Percentiles rank a stretch among this genome's conserved stretches.
phyloP scores from a whole-genome alignment of 2,113 vertebrate species.

The Zosterops japonicus region DNA sequence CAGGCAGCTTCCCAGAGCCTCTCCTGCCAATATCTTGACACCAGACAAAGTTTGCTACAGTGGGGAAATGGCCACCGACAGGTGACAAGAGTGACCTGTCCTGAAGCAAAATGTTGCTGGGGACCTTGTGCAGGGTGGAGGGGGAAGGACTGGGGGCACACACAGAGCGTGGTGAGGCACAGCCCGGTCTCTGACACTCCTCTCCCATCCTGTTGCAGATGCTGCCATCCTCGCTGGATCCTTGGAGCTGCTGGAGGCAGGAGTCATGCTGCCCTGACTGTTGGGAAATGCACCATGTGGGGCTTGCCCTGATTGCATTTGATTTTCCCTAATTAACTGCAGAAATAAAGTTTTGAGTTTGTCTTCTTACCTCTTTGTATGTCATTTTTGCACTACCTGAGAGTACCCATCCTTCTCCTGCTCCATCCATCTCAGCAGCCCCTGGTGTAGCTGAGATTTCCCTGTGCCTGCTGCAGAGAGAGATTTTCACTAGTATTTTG shows the following conservation, averaged over 20 bases:
- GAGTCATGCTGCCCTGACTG: fast-evolving
- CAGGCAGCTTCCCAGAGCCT: fast-evolving
- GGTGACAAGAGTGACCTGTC: not conserved
- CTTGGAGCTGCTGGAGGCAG: not conserved
- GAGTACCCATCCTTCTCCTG: fast-evolving
- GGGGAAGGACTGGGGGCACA: not conserved
- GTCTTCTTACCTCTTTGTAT: not conserved
- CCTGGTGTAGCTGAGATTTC: not conserved
- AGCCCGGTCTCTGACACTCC: fast-evolving
- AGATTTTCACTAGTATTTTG: not conserved
- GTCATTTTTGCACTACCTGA: not conserved
- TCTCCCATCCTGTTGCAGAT: not conserved
- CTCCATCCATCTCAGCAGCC: not conserved
- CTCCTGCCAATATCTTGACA: not conserved
- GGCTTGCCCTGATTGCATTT: fast-evolving
- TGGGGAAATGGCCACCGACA: not conserved
- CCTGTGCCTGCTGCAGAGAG: not conserved
- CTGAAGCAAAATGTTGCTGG: not conserved
- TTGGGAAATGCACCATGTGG: fast-evolving
- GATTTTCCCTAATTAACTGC: not conserved
- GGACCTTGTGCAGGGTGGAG: not conserved
- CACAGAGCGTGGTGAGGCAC: fast-evolving
- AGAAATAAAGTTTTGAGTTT: not conserved
- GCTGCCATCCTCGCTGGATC: fast-evolving
- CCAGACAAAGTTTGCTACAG: not conserved